phyloP scores from a whole-genome alignment of 2,797 vertebrate species.

The Knipowitschia caucasica region DNA sequence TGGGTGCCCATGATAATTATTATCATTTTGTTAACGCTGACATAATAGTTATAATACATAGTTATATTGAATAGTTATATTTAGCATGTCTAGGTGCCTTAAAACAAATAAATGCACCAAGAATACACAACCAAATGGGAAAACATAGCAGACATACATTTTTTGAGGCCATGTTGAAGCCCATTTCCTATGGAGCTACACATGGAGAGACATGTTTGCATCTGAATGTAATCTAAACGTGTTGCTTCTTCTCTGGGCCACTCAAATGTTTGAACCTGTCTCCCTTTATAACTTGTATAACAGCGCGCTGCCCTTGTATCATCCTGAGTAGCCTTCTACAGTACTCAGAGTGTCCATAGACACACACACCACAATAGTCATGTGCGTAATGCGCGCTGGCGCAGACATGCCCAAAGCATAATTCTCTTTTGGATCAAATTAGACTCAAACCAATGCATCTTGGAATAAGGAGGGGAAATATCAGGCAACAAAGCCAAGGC shows the following conservation, averaged over 20 bases:
- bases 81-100: too few species aligned
- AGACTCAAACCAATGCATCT: not conserved
- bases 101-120: too few species aligned
- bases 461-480: not conserved
- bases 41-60: too few species aligned
- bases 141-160: too few species aligned
- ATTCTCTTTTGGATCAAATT: conserved; percentile 5
- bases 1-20: too few species aligned
- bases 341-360: conserved; percentile 15
- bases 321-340: not conserved
- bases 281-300: not conserved
- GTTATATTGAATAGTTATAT: too few species aligned
- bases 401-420: conserved; percentile 39
- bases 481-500: too few species aligned
- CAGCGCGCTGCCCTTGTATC: conserved; percentile 3
- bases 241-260: not conserved
- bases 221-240: too few species aligned
- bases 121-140: too few species aligned
- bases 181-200: too few species aligned
- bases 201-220: too few species aligned
- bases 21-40: too few species aligned
- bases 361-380: conserved; percentile 19
- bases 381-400: conserved; percentile 56
- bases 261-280: not conserved
- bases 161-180: not conserved